These are phyloP conservation scores for Astreopora myriophthalma DNA, from an alignment of 64 coral and sea anemone species.

Conservation along the genomic window DNA sequence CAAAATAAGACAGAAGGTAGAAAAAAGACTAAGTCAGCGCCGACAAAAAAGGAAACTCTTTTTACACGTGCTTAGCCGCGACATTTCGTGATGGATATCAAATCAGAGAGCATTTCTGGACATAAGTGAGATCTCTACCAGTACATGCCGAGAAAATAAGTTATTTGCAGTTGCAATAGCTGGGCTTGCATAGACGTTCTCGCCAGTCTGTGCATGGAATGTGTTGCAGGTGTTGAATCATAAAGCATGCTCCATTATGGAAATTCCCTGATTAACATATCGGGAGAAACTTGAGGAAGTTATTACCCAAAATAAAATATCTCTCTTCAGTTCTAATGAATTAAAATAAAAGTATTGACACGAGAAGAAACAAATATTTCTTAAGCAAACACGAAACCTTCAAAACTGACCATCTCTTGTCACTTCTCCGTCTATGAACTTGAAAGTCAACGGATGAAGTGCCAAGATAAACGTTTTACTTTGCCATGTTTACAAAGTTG, in stretches of 20 bases:
- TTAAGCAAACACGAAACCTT: not conserved
- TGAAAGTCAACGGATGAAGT: not conserved
- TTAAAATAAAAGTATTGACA: not conserved
- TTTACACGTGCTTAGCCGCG: too few species aligned
- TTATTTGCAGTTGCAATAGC: too few species aligned
- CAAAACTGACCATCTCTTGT: not conserved
- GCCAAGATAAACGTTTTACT: not conserved
- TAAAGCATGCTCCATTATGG: not conserved
- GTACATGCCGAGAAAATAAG: too few species aligned
- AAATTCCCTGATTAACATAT: not conserved
- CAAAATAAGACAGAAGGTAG: too few species aligned
- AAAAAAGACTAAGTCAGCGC: too few species aligned
- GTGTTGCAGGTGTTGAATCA: too few species aligned
- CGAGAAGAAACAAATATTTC: not conserved
- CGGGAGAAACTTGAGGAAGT: not conserved
- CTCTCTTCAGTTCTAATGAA: not conserved
- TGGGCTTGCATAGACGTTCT: too few species aligned
- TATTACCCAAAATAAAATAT: not conserved
- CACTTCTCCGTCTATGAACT: not conserved
- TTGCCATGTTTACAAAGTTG: not conserved
- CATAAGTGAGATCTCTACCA: too few species aligned
- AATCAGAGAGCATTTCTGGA: too few species aligned
- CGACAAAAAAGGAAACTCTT: too few species aligned
- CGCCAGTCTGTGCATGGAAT: too few species aligned
- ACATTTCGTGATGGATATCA: too few species aligned